Conservation (phyloP, 2,888 invertebrate genomes). For the Macrophya annulata region DNA sequence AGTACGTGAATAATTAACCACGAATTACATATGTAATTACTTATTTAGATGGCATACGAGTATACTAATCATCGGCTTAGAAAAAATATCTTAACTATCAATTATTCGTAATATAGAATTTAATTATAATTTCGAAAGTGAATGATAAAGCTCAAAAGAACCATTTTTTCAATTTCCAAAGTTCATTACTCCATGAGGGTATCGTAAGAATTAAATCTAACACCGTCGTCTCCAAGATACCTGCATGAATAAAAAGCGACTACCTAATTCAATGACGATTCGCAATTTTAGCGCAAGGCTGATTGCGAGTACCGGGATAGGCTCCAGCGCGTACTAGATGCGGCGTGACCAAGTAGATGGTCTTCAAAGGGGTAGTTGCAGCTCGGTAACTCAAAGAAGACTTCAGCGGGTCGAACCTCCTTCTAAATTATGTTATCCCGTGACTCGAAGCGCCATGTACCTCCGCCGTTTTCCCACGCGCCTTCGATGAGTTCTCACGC, state of each 20-base stretch:
- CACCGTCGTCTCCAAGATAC: background rate
- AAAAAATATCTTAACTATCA: no score
- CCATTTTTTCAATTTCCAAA: background rate
- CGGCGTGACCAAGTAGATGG: background rate
- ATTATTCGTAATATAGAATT: no score
- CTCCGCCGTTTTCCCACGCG: conserved; percentile 78
- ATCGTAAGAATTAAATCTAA: background rate
- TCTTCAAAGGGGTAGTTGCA: conserved; percentile 32
- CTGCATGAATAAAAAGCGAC: background rate
- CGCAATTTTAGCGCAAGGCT: background rate
- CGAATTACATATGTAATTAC: no score
- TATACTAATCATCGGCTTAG: no score
- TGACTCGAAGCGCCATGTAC: conserved; percentile 77
- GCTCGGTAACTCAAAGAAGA: conserved; percentile 36
- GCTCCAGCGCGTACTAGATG: background rate
- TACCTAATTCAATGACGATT: background rate
- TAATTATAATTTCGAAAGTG: no score
- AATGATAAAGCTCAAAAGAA: no score
- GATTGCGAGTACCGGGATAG: background rate
- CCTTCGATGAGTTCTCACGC: conserved; percentile 77
- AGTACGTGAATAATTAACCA: no score
- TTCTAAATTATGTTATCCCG: conserved; percentile 71
- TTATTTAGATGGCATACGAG: no score
- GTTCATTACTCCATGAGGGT: background rate
- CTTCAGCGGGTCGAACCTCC: conserved; percentile 59